Percentiles rank a stretch among this genome's conserved stretches.
phyloP scores from a whole-genome alignment of 2,888 invertebrate species.

The Caenorhabditis sinica region DNA sequence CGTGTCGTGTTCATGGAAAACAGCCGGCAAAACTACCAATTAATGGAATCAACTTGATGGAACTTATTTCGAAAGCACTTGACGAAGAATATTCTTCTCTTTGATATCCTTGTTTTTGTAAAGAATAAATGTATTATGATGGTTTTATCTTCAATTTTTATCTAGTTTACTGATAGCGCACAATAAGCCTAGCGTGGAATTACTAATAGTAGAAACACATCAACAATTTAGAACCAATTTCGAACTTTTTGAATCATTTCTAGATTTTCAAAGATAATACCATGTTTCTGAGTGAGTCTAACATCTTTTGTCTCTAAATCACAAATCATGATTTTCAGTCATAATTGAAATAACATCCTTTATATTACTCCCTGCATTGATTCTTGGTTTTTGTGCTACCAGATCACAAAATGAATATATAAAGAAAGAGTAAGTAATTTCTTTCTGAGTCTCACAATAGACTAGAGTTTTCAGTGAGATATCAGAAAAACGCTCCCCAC shows the following conservation, averaged over 20 bases:
- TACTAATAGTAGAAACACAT: no score
- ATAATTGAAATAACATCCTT: slow-evolving; percentile 11
- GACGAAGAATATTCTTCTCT: slow-evolving; percentile 45
- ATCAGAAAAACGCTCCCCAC: not conserved
- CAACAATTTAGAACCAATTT: not conserved
- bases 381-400: slow-evolving; percentile 31
- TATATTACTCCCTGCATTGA: slow-evolving; percentile 3
- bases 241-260: slow-evolving; percentile 18
- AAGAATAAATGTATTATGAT: not conserved
- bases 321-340: slow-evolving; percentile 10
- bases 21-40: slow-evolving; percentile 25
- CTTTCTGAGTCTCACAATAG: not conserved
- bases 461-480: not conserved
- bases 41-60: slow-evolving; percentile 58
- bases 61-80: slow-evolving; percentile 51
- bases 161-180: no score
- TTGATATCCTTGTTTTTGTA: slow-evolving; percentile 4
- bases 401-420: not conserved
- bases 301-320: not conserved
- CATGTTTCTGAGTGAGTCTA: slow-evolving; percentile 19
- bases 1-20: slow-evolving; percentile 48
- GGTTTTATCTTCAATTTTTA: no score
- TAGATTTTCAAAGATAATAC: not conserved
- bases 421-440: slow-evolving; percentile 1
- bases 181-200: no score